Conservation (phyloP, 2,113 vertebrate species). For the Festucalex cinctus region DNA sequence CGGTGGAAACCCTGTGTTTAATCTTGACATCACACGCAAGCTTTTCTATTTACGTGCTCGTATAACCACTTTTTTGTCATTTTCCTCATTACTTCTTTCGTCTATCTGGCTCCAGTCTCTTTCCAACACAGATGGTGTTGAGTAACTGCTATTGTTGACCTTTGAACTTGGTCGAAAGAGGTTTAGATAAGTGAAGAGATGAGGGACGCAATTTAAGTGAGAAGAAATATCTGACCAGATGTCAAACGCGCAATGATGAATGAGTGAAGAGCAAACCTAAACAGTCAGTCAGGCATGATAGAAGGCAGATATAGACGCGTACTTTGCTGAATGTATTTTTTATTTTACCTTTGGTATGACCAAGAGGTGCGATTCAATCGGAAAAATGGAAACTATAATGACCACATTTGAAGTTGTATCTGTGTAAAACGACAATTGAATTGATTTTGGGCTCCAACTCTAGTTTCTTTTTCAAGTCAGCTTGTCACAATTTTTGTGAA, state of each 20-base stretch:
- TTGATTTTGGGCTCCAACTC: too few species aligned
- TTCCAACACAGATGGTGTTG: constrained; percentile 6
- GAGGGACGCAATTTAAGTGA: background rate
- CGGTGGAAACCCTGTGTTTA: too few species aligned
- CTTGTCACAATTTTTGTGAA: too few species aligned
- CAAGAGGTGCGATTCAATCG: background rate
- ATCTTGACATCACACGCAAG: background rate
- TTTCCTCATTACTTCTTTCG: background rate
- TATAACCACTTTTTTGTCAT: background rate
- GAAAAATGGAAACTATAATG: background rate
- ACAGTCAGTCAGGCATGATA: background rate
- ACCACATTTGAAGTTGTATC: too few species aligned
- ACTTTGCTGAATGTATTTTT: background rate
- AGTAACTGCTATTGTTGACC: constrained; percentile 8
- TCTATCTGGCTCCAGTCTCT: background rate
- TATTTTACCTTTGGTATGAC: background rate
- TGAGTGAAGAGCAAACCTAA: background rate
- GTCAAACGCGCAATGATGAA: background rate
- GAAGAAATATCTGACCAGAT: constrained; percentile 5
- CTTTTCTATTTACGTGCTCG: background rate
- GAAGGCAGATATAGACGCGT: background rate
- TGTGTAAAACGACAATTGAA: too few species aligned
- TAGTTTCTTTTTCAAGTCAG: too few species aligned
- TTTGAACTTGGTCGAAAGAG: constrained; percentile 8
- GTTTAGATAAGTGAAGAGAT: constrained; percentile 3